A percentile compares a stretch with the other conserved stretches of the same genome.
phyloP scores from a whole-genome alignment of 2,113 vertebrate genomes.

The Scopus umbretta region DNA sequence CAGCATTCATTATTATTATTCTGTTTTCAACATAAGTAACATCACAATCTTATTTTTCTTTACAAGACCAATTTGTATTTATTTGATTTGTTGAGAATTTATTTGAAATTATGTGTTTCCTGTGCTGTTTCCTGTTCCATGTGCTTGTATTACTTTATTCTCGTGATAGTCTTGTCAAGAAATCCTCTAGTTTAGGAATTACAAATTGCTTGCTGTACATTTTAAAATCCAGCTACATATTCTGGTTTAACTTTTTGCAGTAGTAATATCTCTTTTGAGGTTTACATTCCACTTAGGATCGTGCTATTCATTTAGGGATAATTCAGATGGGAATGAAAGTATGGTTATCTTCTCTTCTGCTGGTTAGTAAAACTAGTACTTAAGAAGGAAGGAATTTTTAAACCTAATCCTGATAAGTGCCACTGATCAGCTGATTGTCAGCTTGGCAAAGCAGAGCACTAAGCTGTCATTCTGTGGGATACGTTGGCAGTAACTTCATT shows the following conservation, averaged over 20 bases:
- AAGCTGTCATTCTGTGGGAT: neutral
- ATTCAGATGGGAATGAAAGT: neutral
- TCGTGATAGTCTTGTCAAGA: neutral
- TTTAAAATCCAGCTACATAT: neutral
- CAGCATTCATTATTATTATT: neutral
- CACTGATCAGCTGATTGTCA: neutral
- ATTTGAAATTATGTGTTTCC: neutral
- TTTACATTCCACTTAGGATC: neutral
- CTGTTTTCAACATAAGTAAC: neutral
- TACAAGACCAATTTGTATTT: neutral
- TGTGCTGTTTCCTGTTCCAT: neutral
- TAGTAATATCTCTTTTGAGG: neutral
- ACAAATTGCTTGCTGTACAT: neutral
- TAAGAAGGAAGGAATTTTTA: neutral
- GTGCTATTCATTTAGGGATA: neutral
- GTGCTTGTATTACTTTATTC: neutral
- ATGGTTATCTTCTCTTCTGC: neutral
- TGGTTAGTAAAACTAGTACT: neutral
- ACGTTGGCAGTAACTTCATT: neutral
- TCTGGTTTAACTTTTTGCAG: neutral
- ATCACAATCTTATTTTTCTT: neutral
- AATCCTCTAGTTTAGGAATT: neutral
- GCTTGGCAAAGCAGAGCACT: neutral
- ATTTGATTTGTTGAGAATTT: neutral
- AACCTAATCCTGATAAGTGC: neutral